Evolutionary conservation across 2,888 invertebrate genomes (phyloP).

Genomic region (Tricholauxania praeusta): DNA sequence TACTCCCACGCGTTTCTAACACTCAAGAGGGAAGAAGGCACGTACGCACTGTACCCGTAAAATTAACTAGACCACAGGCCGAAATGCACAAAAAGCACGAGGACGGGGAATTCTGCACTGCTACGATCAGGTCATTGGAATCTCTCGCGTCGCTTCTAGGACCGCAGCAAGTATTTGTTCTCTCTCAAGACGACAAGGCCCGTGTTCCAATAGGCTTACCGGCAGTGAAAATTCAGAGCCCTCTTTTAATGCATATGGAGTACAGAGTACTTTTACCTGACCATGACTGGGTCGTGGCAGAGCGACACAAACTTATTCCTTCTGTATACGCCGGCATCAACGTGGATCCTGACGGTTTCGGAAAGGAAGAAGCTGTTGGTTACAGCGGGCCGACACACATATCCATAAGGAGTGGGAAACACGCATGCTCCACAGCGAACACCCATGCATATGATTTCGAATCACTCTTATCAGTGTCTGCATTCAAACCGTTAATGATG

Average conservation of each 20-base stretch:
- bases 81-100: too few species aligned
- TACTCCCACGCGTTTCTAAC: too few species aligned
- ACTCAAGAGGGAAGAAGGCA: too few species aligned
- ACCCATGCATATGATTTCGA: not conserved
- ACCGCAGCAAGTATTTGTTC: conserved; percentile 49
- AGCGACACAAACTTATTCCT: conserved; percentile 41
- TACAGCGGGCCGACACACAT: not conserved
- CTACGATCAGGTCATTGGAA: too few species aligned
- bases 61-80: too few species aligned
- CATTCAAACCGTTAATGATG: not conserved
- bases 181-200: too few species aligned
- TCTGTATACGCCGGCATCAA: conserved; percentile 44
- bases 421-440: not conserved
- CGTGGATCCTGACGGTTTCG: conserved; percentile 12
- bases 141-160: too few species aligned
- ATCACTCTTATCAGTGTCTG: not conserved
- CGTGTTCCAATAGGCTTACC: too few species aligned
- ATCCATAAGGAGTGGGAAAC: not conserved
- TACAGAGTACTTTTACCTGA: conserved; percentile 39
- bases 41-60: too few species aligned
- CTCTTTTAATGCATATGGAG: conserved; percentile 49
- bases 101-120: too few species aligned
- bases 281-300: conserved; percentile 43
- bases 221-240: conserved; percentile 60
- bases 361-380: not conserved